A percentile compares a stretch with the other conserved stretches of the same genome.
Conservation (phyloP, 2,797 vertebrate genomes). For the Darevskia mixta region DNA sequence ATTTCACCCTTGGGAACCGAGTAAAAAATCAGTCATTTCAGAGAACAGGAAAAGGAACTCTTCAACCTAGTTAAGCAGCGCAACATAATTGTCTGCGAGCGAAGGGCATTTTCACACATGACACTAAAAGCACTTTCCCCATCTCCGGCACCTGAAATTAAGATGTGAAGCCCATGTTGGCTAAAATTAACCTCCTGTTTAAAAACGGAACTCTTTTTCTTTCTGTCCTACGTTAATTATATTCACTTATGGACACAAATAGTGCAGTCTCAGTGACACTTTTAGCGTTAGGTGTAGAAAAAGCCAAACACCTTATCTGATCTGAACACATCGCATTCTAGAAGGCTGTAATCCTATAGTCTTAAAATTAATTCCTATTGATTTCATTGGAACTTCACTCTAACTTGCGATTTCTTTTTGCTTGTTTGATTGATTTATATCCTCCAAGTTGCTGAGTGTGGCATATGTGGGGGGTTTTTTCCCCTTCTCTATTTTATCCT, state of each 20-base stretch:
- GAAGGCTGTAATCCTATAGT: not conserved
- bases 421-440: no score
- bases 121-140: not conserved
- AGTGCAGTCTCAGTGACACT: not conserved
- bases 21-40: conserved; percentile 52
- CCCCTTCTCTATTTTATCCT: no score
- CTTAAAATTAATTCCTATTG: not conserved
- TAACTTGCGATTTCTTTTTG: not conserved
- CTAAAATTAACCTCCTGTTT: conserved; percentile 9
- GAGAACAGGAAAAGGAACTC: conserved; percentile 56
- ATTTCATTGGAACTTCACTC: not conserved
- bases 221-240: not conserved
- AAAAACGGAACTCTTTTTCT: not conserved
- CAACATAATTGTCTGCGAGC: conserved; percentile 59
- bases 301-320: not conserved
- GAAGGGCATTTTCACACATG: conserved; percentile 32
- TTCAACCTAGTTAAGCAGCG: conserved; percentile 61
- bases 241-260: not conserved
- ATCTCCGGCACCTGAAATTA: conserved; percentile 14
- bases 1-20: conserved; percentile 61
- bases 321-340: not conserved
- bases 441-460: no score
- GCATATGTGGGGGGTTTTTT: no score
- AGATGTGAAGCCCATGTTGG: not conserved
- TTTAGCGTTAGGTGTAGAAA: not conserved